Percentiles rank a stretch among this genome's conserved stretches.
These are phyloP conservation scores for Dexiosoma caninum DNA, from an alignment of 2,888 invertebrate genomes.

Conservation along the genomic window DNA sequence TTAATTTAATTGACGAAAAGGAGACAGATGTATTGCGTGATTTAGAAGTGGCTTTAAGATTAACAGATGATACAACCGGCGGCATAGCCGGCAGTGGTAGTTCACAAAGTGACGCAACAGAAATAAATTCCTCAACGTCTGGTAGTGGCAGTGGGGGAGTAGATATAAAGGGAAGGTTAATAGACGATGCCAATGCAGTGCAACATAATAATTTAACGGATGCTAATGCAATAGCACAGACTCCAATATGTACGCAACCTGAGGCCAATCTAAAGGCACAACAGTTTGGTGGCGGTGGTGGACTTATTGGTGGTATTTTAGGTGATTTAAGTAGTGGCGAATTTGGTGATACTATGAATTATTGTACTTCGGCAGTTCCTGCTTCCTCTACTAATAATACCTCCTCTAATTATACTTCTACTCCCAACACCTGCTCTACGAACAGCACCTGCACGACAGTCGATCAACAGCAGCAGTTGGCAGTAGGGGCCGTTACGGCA, in stretches of 20 bases:
- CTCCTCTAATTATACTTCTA: constrained; percentile 52
- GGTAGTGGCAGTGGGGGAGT: constrained; percentile 29
- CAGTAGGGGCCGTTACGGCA: constrained; percentile 55
- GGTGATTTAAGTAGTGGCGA: constrained; percentile 76
- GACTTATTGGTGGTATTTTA: constrained; percentile 75
- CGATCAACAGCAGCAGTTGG: constrained; percentile 48
- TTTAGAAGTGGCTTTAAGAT: constrained; percentile 89
- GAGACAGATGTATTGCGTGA: constrained; percentile 97
- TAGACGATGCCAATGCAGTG: constrained; percentile 73
- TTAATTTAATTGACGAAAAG: constrained; percentile 95
- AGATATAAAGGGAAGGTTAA: constrained; percentile 58
- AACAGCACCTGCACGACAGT: constrained; percentile 60
- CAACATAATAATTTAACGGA: constrained; percentile 69
- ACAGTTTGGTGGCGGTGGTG: constrained; percentile 70
- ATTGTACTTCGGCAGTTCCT: constrained; percentile 74
- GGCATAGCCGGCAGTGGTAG: constrained; percentile 45
- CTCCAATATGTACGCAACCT: constrained; percentile 77
- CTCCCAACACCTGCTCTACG: constrained; percentile 54
- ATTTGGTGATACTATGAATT: constrained; percentile 76
- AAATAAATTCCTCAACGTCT: constrained; percentile 62
- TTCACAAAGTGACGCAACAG: constrained; percentile 62
- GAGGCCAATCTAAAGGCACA: constrained; percentile 75
- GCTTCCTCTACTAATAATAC: constrained; percentile 57
- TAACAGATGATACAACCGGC: constrained; percentile 79
- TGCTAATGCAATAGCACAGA: constrained; percentile 72